These are phyloP conservation scores for Daphoenositta chrysoptera DNA, from an alignment of 2,113 vertebrate species.

Conservation along the genomic window DNA sequence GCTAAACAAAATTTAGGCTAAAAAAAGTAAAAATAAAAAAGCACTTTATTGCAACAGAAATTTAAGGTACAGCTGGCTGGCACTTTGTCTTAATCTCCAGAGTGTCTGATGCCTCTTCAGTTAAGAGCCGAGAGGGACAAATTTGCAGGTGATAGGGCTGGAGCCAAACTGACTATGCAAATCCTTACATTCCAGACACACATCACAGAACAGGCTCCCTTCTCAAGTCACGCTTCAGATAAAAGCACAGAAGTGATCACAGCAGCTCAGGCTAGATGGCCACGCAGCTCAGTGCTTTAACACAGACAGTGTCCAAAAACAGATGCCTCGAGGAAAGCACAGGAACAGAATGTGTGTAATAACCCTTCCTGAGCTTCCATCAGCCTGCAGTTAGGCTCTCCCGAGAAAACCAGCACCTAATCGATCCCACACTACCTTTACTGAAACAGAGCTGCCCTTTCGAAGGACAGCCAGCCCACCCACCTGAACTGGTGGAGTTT, in stretches of 20 bases:
- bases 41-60: not conserved
- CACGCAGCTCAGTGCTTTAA: not conserved
- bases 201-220: not conserved
- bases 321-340: not conserved
- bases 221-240: not conserved
- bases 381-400: not conserved
- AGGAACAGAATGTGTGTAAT: not conserved
- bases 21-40: not conserved
- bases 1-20: not conserved
- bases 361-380: not conserved
- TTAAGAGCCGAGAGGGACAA: not conserved
- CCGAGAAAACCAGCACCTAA: not conserved
- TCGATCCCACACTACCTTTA: not conserved
- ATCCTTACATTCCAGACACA: not conserved
- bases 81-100: not conserved
- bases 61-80: not conserved
- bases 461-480: not conserved
- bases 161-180: not conserved
- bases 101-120: not conserved
- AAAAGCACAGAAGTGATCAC: not conserved
- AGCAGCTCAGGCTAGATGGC: not conserved
- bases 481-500: not conserved
- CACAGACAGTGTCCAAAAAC: not conserved
- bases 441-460: not conserved
- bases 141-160: not conserved